phyloP scores from a whole-genome alignment of 2,113 vertebrate genomes.

The Laticauda colubrina region DNA sequence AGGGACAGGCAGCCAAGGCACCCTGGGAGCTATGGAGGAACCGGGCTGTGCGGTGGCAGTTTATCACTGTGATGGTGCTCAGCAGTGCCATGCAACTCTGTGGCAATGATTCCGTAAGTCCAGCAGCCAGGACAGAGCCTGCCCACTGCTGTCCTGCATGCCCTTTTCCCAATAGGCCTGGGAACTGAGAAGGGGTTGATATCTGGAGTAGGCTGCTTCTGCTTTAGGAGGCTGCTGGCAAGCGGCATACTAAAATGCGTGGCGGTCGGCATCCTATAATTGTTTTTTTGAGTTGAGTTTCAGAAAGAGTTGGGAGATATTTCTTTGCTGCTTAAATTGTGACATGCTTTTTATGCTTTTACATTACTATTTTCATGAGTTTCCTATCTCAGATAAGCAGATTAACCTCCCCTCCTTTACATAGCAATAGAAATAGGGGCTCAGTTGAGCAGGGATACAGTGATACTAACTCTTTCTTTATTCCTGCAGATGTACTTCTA shows the following conservation, averaged over 20 bases:
- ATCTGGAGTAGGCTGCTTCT: not conserved
- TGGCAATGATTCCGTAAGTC: constrained; percentile 83
- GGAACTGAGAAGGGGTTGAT: not conserved
- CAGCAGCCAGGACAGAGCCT: not conserved
- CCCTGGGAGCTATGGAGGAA: constrained; percentile 79
- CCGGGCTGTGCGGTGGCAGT: constrained; percentile 75
- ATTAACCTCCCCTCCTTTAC: not conserved
- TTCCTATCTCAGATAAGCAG: not conserved
- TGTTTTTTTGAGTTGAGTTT: not conserved
- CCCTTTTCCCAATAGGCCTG: not conserved
- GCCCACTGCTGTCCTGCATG: not conserved
- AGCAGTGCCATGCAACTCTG: constrained; percentile 91
- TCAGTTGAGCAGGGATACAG: not conserved
- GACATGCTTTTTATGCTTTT: not conserved
- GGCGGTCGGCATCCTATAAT: not conserved
- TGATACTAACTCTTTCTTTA: not conserved
- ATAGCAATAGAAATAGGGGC: not conserved
- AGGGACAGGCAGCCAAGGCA: constrained; percentile 59
- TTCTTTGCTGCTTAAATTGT: not conserved
- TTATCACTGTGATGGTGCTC: constrained; percentile 76
- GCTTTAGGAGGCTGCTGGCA: not conserved
- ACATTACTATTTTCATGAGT: not conserved
- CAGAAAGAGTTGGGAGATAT: not conserved
- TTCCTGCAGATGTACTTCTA: constrained; percentile 84
- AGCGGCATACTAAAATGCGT: not conserved